Evolutionary conservation across 2,888 invertebrate species (phyloP).

Genomic region (Dimorphilus gyrociliatus): DNA sequence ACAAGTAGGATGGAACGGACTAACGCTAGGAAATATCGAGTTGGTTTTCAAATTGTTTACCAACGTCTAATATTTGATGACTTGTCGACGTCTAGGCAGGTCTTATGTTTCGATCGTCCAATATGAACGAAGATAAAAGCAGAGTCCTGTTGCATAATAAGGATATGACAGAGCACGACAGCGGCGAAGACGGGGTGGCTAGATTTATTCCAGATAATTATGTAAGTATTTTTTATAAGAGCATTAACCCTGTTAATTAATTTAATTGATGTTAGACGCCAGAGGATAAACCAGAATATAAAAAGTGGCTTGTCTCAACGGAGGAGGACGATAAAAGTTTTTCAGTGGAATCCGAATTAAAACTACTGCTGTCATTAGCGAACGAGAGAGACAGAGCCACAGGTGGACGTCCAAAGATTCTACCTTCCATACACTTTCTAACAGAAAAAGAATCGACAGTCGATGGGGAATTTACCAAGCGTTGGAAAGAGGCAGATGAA

Average conservation of each 20-base stretch:
- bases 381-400: too few relatives aligned
- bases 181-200: conserved; percentile 15
- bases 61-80: conserved; percentile 16
- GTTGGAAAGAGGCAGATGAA: conserved; percentile 13
- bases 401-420: too few relatives aligned
- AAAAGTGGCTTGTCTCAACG: too few relatives aligned
- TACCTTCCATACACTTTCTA: conserved; percentile 19
- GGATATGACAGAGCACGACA: conserved; percentile 21
- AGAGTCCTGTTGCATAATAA: conserved; percentile 26
- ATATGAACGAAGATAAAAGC: conserved; percentile 23
- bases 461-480: conserved; percentile 18
- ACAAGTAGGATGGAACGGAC: too few relatives aligned
- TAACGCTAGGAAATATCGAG: too few relatives aligned
- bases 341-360: too few relatives aligned
- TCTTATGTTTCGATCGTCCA: conserved; percentile 28
- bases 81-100: conserved; percentile 23
- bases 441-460: conserved; percentile 19
- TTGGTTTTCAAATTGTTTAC: too few relatives aligned
- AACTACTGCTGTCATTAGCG: too few relatives aligned
- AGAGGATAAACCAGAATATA: too few relatives aligned
- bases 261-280: too few relatives aligned
- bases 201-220: conserved; percentile 15
- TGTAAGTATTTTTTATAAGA: conserved; percentile 4
- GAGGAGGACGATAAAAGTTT: too few relatives aligned
- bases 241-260: too few relatives aligned